Percentiles rank a stretch among this genome's conserved stretches.
Conservation (phyloP, 1,140 invertebrate genomes). For the Melitaea cinxia region DNA sequence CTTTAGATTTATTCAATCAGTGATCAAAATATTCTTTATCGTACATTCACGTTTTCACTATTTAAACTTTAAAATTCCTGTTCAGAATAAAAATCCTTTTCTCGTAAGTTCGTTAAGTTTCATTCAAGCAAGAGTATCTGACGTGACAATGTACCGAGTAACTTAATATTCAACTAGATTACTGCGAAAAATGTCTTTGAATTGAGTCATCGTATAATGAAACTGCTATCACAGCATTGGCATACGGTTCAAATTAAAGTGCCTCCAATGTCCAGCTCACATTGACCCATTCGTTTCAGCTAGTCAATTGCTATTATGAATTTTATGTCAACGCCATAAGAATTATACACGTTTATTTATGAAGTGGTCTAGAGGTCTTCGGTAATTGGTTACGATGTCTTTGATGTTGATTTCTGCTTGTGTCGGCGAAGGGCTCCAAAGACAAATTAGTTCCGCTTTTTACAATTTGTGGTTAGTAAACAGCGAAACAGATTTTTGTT, state of each 20-base stretch:
- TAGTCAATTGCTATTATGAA: slow-evolving; percentile 1
- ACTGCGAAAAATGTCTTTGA: slow-evolving; percentile 4
- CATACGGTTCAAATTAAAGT: slow-evolving; percentile 27
- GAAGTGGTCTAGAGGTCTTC: slow-evolving; percentile 6
- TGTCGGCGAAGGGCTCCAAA: slow-evolving; percentile 19
- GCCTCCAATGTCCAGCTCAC: neutral
- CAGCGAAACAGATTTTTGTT: neutral
- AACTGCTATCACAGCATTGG: slow-evolving; percentile 20
- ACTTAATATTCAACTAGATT: slow-evolving; percentile 10
- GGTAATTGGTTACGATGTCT: neutral
- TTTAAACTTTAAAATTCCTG: too few species aligned
- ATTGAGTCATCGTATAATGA: slow-evolving; percentile 15
- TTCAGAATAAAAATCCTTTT: too few species aligned
- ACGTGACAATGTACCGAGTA: neutral
- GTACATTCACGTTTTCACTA: too few species aligned
- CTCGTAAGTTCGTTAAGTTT: too few species aligned
- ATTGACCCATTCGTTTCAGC: neutral
- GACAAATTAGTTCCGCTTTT: slow-evolving; percentile 26
- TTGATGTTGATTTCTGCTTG: slow-evolving; percentile 31
- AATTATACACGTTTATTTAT: neutral
- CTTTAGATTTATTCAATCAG: too few species aligned
- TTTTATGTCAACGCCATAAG: neutral
- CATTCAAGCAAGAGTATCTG: neutral
- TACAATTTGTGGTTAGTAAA: slow-evolving; percentile 23
- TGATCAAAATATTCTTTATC: too few species aligned